These are phyloP conservation scores for Bothrops jararaca DNA, from an alignment of 2,113 vertebrate species.

Conservation along the genomic window DNA sequence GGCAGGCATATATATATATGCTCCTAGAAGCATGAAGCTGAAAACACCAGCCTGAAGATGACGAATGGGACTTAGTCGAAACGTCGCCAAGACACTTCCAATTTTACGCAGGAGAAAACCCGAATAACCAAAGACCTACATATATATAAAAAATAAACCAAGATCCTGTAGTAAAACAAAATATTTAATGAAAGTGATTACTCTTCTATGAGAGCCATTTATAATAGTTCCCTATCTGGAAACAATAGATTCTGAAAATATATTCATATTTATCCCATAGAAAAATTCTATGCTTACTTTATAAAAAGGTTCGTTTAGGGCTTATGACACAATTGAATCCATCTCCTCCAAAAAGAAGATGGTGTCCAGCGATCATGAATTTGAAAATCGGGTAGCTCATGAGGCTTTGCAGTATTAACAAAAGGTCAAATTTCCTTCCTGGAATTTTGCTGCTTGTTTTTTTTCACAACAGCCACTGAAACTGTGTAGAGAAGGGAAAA, in stretches of 20 bases:
- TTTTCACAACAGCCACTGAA: slow-evolving; percentile 43
- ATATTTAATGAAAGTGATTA: slow-evolving; percentile 23
- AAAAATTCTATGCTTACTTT: slow-evolving; percentile 50
- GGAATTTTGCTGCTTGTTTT: slow-evolving; percentile 49
- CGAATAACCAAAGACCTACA: no score
- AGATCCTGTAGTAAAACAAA: slow-evolving; percentile 1
- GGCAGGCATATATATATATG: not conserved
- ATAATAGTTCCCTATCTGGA: slow-evolving; percentile 15
- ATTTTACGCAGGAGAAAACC: no score
- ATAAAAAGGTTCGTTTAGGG: slow-evolving; percentile 23
- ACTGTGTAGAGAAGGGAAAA: slow-evolving; percentile 42
- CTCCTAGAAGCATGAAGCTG: no score
- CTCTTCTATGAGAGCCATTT: slow-evolving; percentile 27
- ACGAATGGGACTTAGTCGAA: no score
- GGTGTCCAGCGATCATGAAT: slow-evolving; percentile 1
- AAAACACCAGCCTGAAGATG: no score
- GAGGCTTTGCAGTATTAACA: slow-evolving; percentile 17
- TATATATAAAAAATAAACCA: slow-evolving; percentile 29
- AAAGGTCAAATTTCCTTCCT: slow-evolving; percentile 59
- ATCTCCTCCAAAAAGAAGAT: slow-evolving; percentile 31
- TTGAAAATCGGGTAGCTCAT: not conserved
- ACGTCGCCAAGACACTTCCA: no score
- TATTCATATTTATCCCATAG: slow-evolving; percentile 43
- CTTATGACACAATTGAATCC: slow-evolving; percentile 4
- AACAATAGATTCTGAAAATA: slow-evolving; percentile 27